Conservation (phyloP, 2,113 vertebrate genomes). For the Caranx ignobilis region DNA sequence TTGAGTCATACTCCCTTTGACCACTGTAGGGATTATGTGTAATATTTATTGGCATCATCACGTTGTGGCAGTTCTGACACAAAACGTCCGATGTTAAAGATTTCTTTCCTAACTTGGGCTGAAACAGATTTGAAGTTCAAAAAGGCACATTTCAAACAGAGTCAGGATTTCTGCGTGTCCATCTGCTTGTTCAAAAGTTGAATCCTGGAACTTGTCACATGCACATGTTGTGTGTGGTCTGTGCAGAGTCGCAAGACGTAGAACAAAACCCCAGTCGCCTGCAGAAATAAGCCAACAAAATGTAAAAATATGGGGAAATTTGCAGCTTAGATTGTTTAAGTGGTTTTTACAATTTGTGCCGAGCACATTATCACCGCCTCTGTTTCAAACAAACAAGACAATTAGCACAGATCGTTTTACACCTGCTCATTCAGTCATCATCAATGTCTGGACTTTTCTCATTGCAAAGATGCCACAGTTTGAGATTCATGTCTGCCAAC, state of each 20-base stretch:
- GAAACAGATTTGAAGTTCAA: not conserved
- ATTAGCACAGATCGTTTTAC: conserved; percentile 31
- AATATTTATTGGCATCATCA: not conserved
- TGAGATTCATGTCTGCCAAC: not conserved
- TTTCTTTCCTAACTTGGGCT: not conserved
- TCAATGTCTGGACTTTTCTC: conserved; percentile 11
- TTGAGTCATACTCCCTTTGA: not conserved
- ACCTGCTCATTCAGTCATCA: conserved; percentile 40
- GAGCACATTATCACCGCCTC: conserved; percentile 1
- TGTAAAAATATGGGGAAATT: conserved; percentile 26
- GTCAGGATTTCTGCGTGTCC: not conserved
- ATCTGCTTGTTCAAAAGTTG: conserved; percentile 3
- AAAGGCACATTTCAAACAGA: not conserved
- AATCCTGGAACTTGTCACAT: not conserved
- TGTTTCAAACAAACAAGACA: conserved; percentile 18
- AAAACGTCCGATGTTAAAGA: not conserved
- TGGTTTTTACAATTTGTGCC: conserved; percentile 29
- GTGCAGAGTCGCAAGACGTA: not conserved
- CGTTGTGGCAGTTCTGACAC: too few species aligned
- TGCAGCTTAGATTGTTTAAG: conserved; percentile 25
- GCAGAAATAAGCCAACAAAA: not conserved
- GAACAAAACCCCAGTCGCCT: not conserved
- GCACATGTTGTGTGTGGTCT: not conserved
- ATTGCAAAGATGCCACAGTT: not conserved
- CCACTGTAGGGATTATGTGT: not conserved